These are phyloP conservation scores for Trachemys scripta DNA, from an alignment of 2,113 vertebrate species.

Conservation along the genomic window DNA sequence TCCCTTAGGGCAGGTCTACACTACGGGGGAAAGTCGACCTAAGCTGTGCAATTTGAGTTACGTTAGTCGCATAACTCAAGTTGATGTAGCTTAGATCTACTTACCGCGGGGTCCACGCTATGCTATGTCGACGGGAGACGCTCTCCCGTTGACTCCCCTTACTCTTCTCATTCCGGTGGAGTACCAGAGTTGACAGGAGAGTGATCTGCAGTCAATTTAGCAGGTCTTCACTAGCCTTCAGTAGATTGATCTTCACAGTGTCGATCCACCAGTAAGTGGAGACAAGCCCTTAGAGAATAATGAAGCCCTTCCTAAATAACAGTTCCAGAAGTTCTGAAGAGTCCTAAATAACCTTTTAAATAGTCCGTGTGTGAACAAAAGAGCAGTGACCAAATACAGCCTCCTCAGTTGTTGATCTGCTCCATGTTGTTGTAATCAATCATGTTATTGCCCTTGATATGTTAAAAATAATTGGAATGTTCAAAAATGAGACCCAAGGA, in stretches of 20 bases:
- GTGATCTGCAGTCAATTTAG: too few relatives aligned
- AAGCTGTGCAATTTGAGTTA: too few relatives aligned
- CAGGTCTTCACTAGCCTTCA: too few relatives aligned
- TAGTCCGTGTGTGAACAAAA: not conserved
- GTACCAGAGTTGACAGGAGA: too few relatives aligned
- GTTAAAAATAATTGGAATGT: not conserved
- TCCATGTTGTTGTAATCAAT: not conserved
- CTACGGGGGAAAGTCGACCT: too few relatives aligned
- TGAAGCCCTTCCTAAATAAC: slow-evolving; percentile 19
- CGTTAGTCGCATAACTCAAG: too few relatives aligned
- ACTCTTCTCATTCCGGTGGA: too few relatives aligned
- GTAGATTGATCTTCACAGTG: too few relatives aligned
- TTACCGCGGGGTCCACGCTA: too few relatives aligned
- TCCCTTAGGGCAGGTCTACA: not conserved
- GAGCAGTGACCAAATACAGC: not conserved
- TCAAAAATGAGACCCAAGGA: not conserved
- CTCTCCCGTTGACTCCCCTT: too few relatives aligned
- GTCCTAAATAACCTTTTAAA: not conserved
- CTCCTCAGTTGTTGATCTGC: not conserved
- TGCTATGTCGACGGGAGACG: too few relatives aligned
- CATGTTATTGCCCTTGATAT: not conserved
- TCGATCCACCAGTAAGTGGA: not conserved
- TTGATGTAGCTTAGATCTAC: too few relatives aligned
- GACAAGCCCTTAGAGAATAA: slow-evolving; percentile 36
- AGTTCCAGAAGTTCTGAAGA: not conserved